Evolutionary conservation across 2,113 vertebrate species (phyloP).

Genomic region (Dunckerocampus dactyliophorus): DNA sequence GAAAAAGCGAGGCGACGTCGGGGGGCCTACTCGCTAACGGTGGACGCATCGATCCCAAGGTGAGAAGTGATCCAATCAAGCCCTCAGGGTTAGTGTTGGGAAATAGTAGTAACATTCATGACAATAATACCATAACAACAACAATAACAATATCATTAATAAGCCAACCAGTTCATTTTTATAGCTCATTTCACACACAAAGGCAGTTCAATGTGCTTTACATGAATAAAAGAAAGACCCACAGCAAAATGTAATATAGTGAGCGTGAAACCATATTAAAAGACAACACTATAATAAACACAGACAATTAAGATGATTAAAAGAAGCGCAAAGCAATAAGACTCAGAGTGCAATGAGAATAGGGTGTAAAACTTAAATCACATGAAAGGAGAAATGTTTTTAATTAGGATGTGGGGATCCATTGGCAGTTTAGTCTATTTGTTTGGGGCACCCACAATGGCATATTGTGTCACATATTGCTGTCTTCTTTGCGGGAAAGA

Average conservation of each 20-base stretch:
- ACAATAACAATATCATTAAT: too few relatives aligned
- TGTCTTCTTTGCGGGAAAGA: background rate
- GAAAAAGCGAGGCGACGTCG: background rate
- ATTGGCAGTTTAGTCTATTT: too few relatives aligned
- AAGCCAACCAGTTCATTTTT: too few relatives aligned
- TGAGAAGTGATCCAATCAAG: conserved; percentile 14
- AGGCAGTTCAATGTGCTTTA: background rate
- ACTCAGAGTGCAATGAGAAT: background rate
- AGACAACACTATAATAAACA: background rate
- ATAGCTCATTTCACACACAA: background rate
- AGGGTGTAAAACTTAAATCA: too few relatives aligned
- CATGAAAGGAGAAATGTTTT: too few relatives aligned
- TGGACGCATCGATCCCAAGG: conserved; percentile 16
- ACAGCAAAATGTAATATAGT: background rate
- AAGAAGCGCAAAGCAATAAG: background rate
- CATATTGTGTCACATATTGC: too few relatives aligned
- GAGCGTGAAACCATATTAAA: background rate
- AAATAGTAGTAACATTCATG: background rate
- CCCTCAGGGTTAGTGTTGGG: background rate
- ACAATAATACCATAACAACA: too few relatives aligned
- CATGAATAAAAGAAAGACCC: background rate
- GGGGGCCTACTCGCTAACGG: conserved; percentile 15
- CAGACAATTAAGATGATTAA: background rate
- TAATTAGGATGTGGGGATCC: too few relatives aligned
- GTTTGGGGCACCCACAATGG: too few relatives aligned